These are phyloP conservation scores for Heliconius sara DNA, from an alignment of 2,888 invertebrate genomes.

Conservation along the genomic window DNA sequence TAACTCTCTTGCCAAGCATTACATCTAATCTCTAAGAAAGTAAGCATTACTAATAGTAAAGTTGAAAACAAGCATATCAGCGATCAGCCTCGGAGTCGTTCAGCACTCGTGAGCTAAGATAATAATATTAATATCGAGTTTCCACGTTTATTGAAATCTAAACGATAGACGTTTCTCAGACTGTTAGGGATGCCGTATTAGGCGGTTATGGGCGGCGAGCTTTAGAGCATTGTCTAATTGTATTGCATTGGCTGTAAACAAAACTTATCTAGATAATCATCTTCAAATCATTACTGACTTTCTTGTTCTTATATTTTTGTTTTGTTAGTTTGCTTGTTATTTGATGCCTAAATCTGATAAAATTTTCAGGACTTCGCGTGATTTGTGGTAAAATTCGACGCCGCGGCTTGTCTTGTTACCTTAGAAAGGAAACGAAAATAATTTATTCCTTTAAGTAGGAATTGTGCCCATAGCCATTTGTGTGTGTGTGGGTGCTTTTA, in stretches of 20 bases:
- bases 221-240: slow-evolving; percentile 52
- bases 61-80: slow-evolving; percentile 18
- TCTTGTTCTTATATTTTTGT: not conserved
- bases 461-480: no score
- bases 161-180: slow-evolving; percentile 46
- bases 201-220: slow-evolving; percentile 45
- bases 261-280: slow-evolving; percentile 49
- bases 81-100: slow-evolving; percentile 23
- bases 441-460: no score
- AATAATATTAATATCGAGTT: slow-evolving; percentile 44
- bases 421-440: no score
- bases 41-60: slow-evolving; percentile 19
- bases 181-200: slow-evolving; percentile 45
- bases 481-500: no score
- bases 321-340: not conserved
- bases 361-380: no score
- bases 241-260: slow-evolving; percentile 49
- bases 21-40: slow-evolving; percentile 18
- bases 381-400: no score
- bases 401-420: no score
- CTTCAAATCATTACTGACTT: slow-evolving; percentile 44
- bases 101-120: slow-evolving; percentile 29
- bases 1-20: not conserved
- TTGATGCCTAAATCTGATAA: no score
- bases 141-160: slow-evolving; percentile 46